Evolutionary conservation across 2,113 vertebrate genomes (phyloP).

Genomic region (Diadophis punctatus): DNA sequence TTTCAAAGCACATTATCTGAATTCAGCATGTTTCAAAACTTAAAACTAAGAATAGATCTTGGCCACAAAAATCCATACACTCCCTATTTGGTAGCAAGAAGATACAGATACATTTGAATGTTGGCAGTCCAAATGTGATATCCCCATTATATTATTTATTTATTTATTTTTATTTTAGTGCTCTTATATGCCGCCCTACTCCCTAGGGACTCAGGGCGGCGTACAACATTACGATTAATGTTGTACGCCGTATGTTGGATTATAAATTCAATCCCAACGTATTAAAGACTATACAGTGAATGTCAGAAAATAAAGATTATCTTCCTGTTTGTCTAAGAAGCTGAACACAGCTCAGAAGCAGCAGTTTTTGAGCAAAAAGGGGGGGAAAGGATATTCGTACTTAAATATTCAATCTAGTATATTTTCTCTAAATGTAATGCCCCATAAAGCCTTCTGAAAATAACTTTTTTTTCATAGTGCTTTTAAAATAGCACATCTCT

Average conservation of each 20-base stretch:
- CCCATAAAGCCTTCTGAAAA: not conserved
- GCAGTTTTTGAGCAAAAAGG: not conserved
- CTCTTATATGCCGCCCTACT: too few species aligned
- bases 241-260: too few species aligned
- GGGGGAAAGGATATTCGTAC: not conserved
- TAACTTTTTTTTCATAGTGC: slow-evolving; percentile 7
- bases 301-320: not conserved
- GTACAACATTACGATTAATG: too few species aligned
- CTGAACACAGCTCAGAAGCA: slow-evolving; percentile 13
- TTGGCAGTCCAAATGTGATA: not conserved
- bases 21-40: not conserved
- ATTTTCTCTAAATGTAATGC: not conserved
- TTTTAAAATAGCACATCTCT: not conserved
- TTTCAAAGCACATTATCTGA: slow-evolving; percentile 6
- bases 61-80: not conserved
- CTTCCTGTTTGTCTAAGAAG: not conserved
- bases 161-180: too few species aligned
- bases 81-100: not conserved
- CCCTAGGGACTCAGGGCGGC: too few species aligned
- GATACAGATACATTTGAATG: not conserved
- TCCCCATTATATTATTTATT: too few species aligned
- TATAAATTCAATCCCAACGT: not conserved
- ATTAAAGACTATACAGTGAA: not conserved
- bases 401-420: not conserved
- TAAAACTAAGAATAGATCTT: not conserved